Percentiles rank a stretch among this genome's conserved stretches.
These are phyloP conservation scores for Hemiscyllium ocellatum DNA, from an alignment of 2,113 vertebrate species.

Conservation along the genomic window DNA sequence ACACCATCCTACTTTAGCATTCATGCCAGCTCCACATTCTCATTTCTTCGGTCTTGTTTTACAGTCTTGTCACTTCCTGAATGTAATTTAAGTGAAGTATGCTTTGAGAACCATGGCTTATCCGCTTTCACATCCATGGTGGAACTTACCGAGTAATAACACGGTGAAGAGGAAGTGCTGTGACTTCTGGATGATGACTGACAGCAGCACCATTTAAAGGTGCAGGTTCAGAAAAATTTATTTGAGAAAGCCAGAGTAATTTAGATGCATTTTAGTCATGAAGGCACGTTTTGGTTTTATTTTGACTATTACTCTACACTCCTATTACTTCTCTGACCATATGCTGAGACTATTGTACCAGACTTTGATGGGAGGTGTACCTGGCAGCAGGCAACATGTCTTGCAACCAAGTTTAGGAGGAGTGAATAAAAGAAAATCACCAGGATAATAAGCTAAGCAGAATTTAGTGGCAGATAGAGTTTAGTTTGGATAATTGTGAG, in stretches of 20 bases:
- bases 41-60: background rate
- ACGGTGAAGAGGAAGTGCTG: background rate
- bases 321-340: background rate
- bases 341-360: background rate
- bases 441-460: no score
- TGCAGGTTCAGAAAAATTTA: background rate
- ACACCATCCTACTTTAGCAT: background rate
- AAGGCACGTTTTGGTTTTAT: background rate
- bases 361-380: background rate
- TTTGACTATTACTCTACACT: background rate
- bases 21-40: background rate
- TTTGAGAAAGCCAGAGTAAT: background rate
- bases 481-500: no score
- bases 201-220: background rate
- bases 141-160: background rate
- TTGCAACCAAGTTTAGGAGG: background rate
- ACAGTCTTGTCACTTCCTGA: background rate
- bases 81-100: background rate
- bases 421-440: background rate
- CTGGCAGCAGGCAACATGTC: background rate
- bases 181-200: background rate
- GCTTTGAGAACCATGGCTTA: background rate
- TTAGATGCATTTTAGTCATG: background rate
- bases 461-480: no score
- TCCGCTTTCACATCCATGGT: background rate